Evolutionary conservation across 2,113 vertebrate species (phyloP).

Genomic region (Colistium nudipinnis): DNA sequence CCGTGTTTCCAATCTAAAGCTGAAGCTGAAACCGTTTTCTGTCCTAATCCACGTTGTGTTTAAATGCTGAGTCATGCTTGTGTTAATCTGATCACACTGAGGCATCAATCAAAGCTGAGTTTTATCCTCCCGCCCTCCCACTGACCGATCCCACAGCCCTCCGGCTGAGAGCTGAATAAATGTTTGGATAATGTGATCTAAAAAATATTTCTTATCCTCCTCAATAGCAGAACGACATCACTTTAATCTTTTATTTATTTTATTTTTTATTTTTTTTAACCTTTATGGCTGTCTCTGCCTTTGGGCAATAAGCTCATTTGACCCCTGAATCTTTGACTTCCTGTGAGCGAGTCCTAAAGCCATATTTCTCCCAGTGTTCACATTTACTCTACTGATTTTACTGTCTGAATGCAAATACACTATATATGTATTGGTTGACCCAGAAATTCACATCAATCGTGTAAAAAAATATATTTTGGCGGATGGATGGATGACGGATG

Average conservation of each 20-base stretch:
- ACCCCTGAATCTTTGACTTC: slow-evolving; percentile 14
- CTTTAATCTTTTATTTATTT: not conserved
- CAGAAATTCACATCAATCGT: too few species aligned
- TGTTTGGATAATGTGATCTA: slow-evolving; percentile 9
- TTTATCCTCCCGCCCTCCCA: slow-evolving; percentile 1
- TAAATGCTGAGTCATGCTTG: slow-evolving; percentile 35
- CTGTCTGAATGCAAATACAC: too few species aligned
- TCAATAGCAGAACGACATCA: not conserved
- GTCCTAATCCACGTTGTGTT: slow-evolving; percentile 6
- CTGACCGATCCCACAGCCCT: not conserved
- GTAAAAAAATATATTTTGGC: too few species aligned
- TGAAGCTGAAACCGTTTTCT: too few species aligned
- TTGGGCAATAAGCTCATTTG: not conserved
- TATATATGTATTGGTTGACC: too few species aligned
- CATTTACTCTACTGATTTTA: too few species aligned
- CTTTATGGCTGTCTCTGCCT: not conserved
- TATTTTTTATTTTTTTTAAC: not conserved
- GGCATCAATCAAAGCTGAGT: slow-evolving; percentile 21
- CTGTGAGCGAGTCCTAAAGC: not conserved
- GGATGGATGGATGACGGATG: too few species aligned
- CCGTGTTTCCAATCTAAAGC: too few species aligned
- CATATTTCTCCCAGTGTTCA: too few species aligned
- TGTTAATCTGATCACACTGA: slow-evolving; percentile 35
- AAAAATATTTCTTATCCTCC: not conserved
- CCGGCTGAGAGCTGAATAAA: not conserved